Evolutionary conservation across 1,140 invertebrate species (phyloP), one percentile per base, ranked within the genome.

Genomic region (Leguminivora glycinivorella): DNA sequence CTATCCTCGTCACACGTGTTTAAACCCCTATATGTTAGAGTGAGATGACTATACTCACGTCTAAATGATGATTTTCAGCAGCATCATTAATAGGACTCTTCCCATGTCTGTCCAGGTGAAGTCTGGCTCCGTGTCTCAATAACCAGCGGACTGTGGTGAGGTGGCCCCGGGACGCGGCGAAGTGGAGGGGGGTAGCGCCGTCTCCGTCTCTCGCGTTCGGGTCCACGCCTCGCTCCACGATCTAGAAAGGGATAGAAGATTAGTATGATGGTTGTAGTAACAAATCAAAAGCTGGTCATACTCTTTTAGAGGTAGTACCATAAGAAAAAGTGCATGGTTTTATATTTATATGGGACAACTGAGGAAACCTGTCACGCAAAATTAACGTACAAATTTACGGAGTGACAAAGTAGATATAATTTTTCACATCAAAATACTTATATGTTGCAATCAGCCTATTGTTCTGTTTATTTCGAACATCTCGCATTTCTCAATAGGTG

Each of bases 21-120:
- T 22, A 22, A 52, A 47, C 1, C 7, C 17, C 17, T 14, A 19
- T 19, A 52, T 22, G 2, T 19, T 52, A 52, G 19, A 52, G 19
- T 10, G 47, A 52, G 47, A 52, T 10, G n/a, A 19, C 0, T 22
- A 9, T 22, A 83, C 92, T 92, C 87, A 98, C 96, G 94, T 97
- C 95, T 73, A 96, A 94, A 80, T 98, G 96, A 82, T 97, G 96
- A 80, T 97, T 96, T 82, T 98, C 96, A 22, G 96, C 96, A 0
- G 97, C 97, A 86, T 97, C 96, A 82, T 98, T 97, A 25, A 98
- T 95, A 1, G 97, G 96, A 80, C 95, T 97, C 83, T 97, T 97
- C 56, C 96, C 96, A 76, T 95, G 95, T 81, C 96, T 95, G 86
- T 98, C 97, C 43, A 96, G 88, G 2, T 95, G 94, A 19, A 98